Evolutionary conservation across 2,797 vertebrate species (phyloP).

Genomic region (Liasis olivaceus): DNA sequence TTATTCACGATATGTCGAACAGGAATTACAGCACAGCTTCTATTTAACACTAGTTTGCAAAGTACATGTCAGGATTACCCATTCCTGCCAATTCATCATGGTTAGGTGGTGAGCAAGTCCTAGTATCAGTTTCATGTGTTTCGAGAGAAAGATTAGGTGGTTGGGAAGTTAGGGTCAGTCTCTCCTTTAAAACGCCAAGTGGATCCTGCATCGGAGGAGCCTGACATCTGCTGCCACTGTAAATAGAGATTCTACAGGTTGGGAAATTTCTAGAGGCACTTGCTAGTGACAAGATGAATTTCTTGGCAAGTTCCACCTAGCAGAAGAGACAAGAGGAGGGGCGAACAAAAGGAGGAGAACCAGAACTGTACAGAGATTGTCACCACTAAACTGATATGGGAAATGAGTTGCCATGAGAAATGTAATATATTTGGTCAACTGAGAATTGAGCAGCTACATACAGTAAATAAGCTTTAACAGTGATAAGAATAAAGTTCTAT

Average conservation of each 20-base stretch:
- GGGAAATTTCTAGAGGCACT: constrained; percentile 29
- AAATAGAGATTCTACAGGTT: constrained; percentile 17
- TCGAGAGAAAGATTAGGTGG: constrained; percentile 12
- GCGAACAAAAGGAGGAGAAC: neutral
- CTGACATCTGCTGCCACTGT: neutral
- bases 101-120: constrained; percentile 34
- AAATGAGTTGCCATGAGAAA: neutral
- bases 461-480: neutral
- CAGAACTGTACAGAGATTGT: neutral
- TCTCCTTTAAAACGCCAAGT: constrained; percentile 23
- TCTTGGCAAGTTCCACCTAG: constrained; percentile 34
- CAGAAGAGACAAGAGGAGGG: neutral
- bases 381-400: neutral
- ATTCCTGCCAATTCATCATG: constrained; percentile 29
- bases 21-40: constrained; percentile 66
- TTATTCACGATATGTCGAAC: constrained; percentile 76
- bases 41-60: constrained; percentile 60
- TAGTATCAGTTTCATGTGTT: constrained; percentile 42
- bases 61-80: constrained; percentile 63
- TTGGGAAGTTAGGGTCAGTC: constrained; percentile 23
- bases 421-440: constrained; percentile 30
- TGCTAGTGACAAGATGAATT: constrained; percentile 36
- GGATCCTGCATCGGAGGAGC: constrained; percentile 18
- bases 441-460: neutral
- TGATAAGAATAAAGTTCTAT: neutral